phyloP scores from a whole-genome alignment of 1,140 invertebrate species.

The Babylonia areolata region DNA sequence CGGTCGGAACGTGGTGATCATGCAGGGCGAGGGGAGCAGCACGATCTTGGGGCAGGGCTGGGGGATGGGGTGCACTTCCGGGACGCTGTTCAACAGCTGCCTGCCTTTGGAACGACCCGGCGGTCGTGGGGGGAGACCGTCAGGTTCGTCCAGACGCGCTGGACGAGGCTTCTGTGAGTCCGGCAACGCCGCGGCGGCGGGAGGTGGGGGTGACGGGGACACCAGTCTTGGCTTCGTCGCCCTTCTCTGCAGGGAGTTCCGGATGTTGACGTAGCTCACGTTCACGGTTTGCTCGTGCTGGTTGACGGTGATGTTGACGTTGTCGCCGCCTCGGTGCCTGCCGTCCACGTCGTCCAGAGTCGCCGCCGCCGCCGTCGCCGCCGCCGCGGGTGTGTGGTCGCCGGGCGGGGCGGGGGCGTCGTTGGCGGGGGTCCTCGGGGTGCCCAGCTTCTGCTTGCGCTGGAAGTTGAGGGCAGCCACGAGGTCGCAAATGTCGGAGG shows the following conservation, averaged over 20 bases:
- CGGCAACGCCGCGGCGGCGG: background rate
- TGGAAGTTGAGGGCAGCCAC: constrained; percentile 5
- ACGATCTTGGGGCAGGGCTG: background rate
- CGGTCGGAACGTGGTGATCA: background rate
- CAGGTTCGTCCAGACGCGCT: background rate
- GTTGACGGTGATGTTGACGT: background rate
- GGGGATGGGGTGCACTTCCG: background rate
- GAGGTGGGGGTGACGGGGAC: background rate
- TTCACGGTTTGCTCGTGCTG: background rate
- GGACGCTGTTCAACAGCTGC: background rate
- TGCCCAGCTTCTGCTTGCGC: background rate
- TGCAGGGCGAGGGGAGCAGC: background rate
- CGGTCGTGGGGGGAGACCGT: background rate
- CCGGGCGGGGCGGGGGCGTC: no score
- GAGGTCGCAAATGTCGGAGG: constrained; percentile 4
- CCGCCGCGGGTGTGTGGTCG: no score
- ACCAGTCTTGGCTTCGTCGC: background rate
- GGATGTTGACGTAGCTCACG: background rate
- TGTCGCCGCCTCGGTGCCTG: background rate
- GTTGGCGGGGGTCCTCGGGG: no score
- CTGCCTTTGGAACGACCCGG: background rate
- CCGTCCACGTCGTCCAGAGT: background rate
- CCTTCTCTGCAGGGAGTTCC: background rate
- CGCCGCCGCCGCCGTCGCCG: background rate
- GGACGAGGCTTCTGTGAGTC: background rate